These are phyloP conservation scores for Myotis daubentonii DNA, from an alignment of 2,797 vertebrate species.

Conservation along the genomic window DNA sequence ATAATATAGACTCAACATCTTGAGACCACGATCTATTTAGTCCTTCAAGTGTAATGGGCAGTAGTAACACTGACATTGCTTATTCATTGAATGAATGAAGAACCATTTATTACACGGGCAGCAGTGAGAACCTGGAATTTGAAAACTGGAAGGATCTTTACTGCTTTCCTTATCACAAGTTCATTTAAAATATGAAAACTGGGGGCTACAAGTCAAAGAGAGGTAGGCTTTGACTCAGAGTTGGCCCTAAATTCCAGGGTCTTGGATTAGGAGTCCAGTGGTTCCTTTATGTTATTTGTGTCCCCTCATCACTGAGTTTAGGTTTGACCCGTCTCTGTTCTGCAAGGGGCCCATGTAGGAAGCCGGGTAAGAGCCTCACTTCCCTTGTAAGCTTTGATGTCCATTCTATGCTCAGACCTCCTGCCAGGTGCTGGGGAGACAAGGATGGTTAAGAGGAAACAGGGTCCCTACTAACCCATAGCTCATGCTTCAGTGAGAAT, in stretches of 20 bases:
- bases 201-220: not conserved
- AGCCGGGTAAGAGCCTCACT: not conserved
- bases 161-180: not conserved
- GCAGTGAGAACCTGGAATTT: not conserved
- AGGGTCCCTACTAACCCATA: not conserved
- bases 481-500: not conserved
- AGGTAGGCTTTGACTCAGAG: not conserved
- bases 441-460: not conserved
- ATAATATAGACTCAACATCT: not conserved
- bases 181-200: slow-evolving; percentile 3
- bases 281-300: not conserved
- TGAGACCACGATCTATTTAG: not conserved
- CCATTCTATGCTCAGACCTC: not conserved
- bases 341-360: not conserved
- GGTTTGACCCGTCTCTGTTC: not conserved
- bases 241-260: not conserved
- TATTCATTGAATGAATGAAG: not conserved
- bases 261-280: not conserved
- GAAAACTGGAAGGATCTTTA: not conserved
- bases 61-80: not conserved
- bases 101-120: not conserved
- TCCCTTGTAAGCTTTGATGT: not conserved
- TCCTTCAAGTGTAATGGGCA: not conserved
- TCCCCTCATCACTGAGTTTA: not conserved
- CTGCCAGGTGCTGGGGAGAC: not conserved